Conservation (phyloP, 2,113 vertebrate genomes). For the Sinocyclocheilus rhinocerous region DNA sequence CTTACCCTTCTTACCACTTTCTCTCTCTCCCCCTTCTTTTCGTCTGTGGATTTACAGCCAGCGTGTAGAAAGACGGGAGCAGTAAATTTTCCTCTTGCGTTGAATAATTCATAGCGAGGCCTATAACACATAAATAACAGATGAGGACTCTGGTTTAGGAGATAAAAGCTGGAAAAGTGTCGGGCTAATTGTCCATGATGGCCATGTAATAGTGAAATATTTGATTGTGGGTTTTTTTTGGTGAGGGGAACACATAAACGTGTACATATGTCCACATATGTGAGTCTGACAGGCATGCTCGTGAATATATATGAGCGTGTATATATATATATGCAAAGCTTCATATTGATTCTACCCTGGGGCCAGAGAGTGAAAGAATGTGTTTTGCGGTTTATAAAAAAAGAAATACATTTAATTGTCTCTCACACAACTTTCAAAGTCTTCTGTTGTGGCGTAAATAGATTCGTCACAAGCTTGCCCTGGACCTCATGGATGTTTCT, state of each 20-base stretch:
- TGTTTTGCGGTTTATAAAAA: background rate
- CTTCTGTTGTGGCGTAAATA: conserved; percentile 29
- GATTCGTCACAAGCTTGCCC: conserved; percentile 20
- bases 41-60: conserved; percentile 75
- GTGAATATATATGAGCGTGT: background rate
- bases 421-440: background rate
- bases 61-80: conserved; percentile 59
- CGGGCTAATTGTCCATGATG: conserved; percentile 80
- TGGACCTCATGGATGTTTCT: conserved; percentile 60
- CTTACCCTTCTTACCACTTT: conserved; percentile 5
- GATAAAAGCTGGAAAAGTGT: conserved; percentile 79
- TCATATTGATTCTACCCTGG: background rate
- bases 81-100: conserved; percentile 70
- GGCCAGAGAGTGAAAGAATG: background rate
- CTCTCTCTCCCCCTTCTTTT: background rate
- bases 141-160: conserved; percentile 80
- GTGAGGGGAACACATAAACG: conserved; percentile 32
- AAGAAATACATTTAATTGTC: conserved; percentile 2
- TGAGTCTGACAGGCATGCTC: conserved; percentile 8
- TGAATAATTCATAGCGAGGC: conserved; percentile 80
- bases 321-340: background rate
- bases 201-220: conserved; percentile 77
- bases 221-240: conserved; percentile 59
- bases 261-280: conserved; percentile 10
- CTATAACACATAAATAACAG: conserved; percentile 75